Evolutionary conservation across 2,113 vertebrate species (phyloP), one percentile per base, ranked within the genome.

Genomic region (Mionectes macconnelli): DNA sequence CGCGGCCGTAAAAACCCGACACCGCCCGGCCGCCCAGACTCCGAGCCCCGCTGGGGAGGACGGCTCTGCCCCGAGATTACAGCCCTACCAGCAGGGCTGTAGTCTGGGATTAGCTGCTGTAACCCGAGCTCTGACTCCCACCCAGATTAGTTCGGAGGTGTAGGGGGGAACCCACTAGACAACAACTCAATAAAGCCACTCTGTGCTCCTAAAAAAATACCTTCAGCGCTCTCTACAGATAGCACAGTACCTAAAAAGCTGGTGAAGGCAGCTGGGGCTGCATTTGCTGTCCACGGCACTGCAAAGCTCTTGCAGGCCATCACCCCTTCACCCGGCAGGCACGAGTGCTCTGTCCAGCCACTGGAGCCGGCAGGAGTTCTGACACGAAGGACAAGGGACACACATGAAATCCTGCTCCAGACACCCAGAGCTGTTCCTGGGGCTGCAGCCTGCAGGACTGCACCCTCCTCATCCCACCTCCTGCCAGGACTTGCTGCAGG

Each of bases 161-260:
- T 4, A 4, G 22, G 35, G 18, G 18, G 23, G 14, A 81, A 44
- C 30, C 31, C 66, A 49, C 31, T 14, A 8, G n/a, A 47, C 39
- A 80, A 67, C n/a, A n/a, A 77, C 60, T 52, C 57, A 28, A 14
- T 39, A 62, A 69, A 95, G 37, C 14, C 47, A 23, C 33, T 59
- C 70, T 4, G 15, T 5, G 30, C 53, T 68, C 74, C 66, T 60
- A 31, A 55, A 45, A 57, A 57, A 64, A 57, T 9, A 70, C n/a
- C 55, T 68, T 57, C 77, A 79, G 78, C 57, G 62, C 88, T 87
- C 84, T 86, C 94, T 96, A 68, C 57, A 84, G 87, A 93, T 84
- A 84, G 83, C 56, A 7, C 3, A 31, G 42, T 4, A 75, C 21
- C 47, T 17, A 4, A 70, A 55, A 74, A 63, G 52, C 17, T 49